phyloP scores from a whole-genome alignment of 2,113 vertebrate species.

The Istiophorus platypterus region DNA sequence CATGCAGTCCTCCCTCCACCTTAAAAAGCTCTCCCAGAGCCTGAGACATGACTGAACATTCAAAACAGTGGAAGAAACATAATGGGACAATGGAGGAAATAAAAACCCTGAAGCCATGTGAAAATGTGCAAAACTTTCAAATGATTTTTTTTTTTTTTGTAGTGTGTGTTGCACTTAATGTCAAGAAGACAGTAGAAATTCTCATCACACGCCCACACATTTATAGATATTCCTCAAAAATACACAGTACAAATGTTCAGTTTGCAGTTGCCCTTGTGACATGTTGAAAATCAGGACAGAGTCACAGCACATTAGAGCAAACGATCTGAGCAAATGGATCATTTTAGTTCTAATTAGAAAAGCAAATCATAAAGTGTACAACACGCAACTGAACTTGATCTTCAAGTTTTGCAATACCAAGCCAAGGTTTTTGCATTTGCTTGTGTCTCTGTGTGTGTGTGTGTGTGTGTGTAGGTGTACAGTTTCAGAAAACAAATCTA shows the following conservation, averaged over 20 bases:
- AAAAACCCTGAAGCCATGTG: not conserved
- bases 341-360: too few species aligned
- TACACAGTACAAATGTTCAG: not conserved
- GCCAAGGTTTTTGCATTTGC: conserved; percentile 31
- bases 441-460: conserved; percentile 28
- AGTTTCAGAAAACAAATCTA: conserved; percentile 23
- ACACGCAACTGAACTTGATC: not conserved
- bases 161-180: not conserved
- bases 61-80: not conserved
- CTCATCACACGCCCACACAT: not conserved
- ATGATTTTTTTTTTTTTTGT: not conserved
- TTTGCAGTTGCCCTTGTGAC: not conserved
- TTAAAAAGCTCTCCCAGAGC: conserved; percentile 14
- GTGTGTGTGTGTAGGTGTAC: conserved; percentile 31
- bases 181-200: not conserved
- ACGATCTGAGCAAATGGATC: conserved; percentile 26
- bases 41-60: not conserved
- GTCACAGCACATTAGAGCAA: not conserved
- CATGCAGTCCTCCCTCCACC: conserved; percentile 17
- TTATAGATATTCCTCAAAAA: not conserved
- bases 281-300: conserved; percentile 5
- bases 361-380: not conserved
- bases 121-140: not conserved
- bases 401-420: conserved; percentile 28
- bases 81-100: not conserved